Evolutionary conservation across 2,888 invertebrate species (phyloP), one percentile per base, ranked within the genome.

Genomic region (Taphrorychus bicolor): DNA sequence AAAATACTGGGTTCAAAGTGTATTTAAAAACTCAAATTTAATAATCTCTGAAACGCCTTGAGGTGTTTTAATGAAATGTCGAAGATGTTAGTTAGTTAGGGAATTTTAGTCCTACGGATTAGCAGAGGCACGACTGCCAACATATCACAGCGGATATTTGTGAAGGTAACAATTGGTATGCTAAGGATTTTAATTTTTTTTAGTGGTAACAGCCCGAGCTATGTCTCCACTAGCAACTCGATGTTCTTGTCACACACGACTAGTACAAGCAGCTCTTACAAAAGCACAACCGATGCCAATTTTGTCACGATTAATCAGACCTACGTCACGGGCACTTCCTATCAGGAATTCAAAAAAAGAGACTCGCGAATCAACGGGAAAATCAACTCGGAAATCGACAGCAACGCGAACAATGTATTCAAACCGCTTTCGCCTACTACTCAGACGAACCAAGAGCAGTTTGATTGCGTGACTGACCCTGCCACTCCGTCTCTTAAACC

Each of bases 331-430:
- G 70, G 66, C 14, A 61, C 63, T 1, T 64, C 32, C 2, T 70
- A 67, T 45, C 75, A 76, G 59, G 77, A 78, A 48, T 76, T 74
- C 63, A 69, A 73, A 17, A 73, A 74, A 59, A 64, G 73, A 1
- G 76, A 76, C 40, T 60, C 68, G n/a, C 21, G 64, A 18, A 59
- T 69, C 5, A 74, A 72, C 24, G 73, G 73, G 5, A 77, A 77
- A 83, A 71, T 84, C 80, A 64, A 80, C 77, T 63, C 82, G 80
- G 72, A 81, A 18, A 72, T 83, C 0, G 85, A 84, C 71, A 84
- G 79, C 68, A 85, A 84, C 70, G 82, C 84, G 0, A 84, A 84
- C 69, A 82, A 78, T 16, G 59, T 76, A 5, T 76, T 74, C 59
- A 76, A 76, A 62, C 71, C 74, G 4, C 57, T 75, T 9, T 73